These are phyloP conservation scores for Calyptommatus sinebrachiatus DNA, from an alignment of 2,113 vertebrate species.

Conservation along the genomic window DNA sequence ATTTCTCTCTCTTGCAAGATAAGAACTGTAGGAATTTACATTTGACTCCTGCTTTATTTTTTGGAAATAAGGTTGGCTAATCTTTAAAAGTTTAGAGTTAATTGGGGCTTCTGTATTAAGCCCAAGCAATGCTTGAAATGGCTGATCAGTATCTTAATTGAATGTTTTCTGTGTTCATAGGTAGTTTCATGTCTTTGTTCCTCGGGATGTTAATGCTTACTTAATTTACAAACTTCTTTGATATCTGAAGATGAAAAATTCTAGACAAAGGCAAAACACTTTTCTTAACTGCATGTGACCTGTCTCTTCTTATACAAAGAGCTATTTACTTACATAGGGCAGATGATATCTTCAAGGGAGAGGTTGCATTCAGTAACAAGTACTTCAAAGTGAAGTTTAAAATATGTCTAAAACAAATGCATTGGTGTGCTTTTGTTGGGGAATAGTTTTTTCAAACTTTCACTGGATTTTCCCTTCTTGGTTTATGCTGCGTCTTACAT, in stretches of 20 bases:
- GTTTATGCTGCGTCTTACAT: neutral
- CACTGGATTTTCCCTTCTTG: neutral
- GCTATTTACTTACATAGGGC: neutral
- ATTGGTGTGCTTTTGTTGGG: too few species aligned
- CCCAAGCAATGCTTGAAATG: neutral
- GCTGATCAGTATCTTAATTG: neutral
- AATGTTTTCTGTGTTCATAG: constrained; percentile 2
- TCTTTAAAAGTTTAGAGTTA: neutral
- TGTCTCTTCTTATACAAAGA: neutral
- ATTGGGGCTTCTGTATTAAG: neutral
- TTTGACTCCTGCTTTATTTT: neutral
- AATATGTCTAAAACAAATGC: constrained; percentile 1
- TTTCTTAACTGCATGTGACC: constrained; percentile 22
- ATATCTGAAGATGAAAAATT: constrained; percentile 31
- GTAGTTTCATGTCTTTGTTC: constrained; percentile 12
- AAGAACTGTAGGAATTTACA: neutral
- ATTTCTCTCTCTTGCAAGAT: neutral
- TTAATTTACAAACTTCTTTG: constrained; percentile 25
- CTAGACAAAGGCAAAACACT: constrained; percentile 15
- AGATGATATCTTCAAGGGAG: constrained; percentile 25
- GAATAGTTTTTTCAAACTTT: neutral
- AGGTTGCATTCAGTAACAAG: neutral
- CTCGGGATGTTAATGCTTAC: neutral
- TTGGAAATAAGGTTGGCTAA: neutral
- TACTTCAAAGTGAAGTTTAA: neutral